Base-by-base conservation (phyloP, 2,797 vertebrate species). In the Gallirallus australis region DNA sequence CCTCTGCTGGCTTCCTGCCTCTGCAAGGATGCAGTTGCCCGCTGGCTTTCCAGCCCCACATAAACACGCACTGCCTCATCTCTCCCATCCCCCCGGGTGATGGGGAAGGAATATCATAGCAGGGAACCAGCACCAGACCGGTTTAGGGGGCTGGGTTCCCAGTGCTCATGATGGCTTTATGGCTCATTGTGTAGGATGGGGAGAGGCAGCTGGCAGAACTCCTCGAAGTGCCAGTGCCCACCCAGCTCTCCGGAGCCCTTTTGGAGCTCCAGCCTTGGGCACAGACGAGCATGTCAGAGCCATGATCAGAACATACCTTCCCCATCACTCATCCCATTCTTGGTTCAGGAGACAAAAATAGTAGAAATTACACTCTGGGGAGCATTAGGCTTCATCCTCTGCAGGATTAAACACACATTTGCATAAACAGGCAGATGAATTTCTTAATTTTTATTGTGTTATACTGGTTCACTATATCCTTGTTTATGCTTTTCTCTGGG, bases 1-100 rank as follows among this genome's bases (percentile, higher is more conserved):
- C 81, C 17, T 71, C 64, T 40, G 42, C 59, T 89, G 63, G 11
- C 7, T 3, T 94, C 72, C 79, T 23, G 39, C 17, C 40, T 12
- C 71, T 23, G 9, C 10, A 6, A 35, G 54, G 83, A 68, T 2
- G 69, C 28, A 9, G 0, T 12, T 37, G 15, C 30, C 0, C 3
- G 25, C 48, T 35, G 59, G 28, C 8, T 28, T 82, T 20, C 35
- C 64, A 75, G 28, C 33, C 47, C 30, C 11, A 33, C 30, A 6
- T 8, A 56, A 82, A 42, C 47, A 30, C 0, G 2, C 11, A 0
- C 39, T 8, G 40, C 39, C 40, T 57, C 70, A 48, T 31, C 47
- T 5, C 42, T 39, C 14, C 54, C 2, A 1, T 48, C 47, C 12
- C 70, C 48, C 33, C 10, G 6, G 52, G 75, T 2, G 35, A 37